phyloP scores from a whole-genome alignment of 2,888 invertebrate species.

The Sinopyrophorus schimmeli region DNA sequence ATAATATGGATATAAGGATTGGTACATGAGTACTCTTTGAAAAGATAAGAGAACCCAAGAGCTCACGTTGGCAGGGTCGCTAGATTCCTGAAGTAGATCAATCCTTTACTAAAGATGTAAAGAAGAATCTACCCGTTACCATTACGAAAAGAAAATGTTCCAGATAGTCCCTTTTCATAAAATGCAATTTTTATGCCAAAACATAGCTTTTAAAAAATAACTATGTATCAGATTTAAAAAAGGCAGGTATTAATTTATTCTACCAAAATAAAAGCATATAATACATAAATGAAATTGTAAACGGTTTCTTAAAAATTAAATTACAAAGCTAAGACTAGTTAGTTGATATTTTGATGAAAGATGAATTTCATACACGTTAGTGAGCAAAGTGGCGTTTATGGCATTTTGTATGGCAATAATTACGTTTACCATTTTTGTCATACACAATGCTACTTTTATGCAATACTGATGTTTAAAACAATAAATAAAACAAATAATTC shows the following conservation, averaged over 20 bases:
- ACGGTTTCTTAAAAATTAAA: constrained; percentile 36
- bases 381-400: constrained; percentile 42
- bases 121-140: no score
- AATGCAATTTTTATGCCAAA: no score
- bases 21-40: no score
- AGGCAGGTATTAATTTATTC: constrained; percentile 53
- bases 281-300: constrained; percentile 41
- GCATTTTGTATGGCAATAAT: no score
- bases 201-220: no score
- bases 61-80: no score
- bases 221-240: constrained; percentile 44
- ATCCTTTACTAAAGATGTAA: no score
- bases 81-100: no score
- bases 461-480: constrained; percentile 10
- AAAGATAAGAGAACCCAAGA: no score
- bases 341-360: constrained; percentile 40
- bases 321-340: constrained; percentile 51
- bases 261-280: constrained; percentile 49
- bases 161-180: no score
- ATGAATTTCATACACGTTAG: constrained; percentile 41
- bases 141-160: no score
- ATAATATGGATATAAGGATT: no score
- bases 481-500: constrained; percentile 3
- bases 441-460: constrained; percentile 20
- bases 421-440: not conserved